Conservation (phyloP, 2,888 invertebrate species). For the Cartodere bifasciata region DNA sequence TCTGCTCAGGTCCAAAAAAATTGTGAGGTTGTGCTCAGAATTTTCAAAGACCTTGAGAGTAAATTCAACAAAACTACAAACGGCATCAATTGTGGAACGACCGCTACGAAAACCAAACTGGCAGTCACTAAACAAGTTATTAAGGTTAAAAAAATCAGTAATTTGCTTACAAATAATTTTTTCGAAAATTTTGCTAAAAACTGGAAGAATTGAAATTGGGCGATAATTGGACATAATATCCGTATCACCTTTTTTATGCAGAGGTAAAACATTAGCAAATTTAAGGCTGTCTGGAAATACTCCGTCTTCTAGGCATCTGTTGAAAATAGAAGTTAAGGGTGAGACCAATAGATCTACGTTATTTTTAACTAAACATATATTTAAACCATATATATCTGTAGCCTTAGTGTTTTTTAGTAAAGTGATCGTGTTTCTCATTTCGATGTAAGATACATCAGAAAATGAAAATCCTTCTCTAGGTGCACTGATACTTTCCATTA, state of each 20-base stretch:
- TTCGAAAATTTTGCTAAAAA: conserved; percentile 8
- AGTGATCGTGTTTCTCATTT: too few species aligned
- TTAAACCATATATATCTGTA: too few species aligned
- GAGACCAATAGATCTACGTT: too few species aligned
- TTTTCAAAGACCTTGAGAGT: conserved; percentile 3
- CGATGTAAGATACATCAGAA: too few species aligned
- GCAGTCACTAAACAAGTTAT: conserved; percentile 1
- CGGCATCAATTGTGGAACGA: conserved; percentile 5
- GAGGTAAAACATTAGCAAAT: conserved; percentile 6
- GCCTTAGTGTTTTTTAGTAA: too few species aligned
- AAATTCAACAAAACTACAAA: conserved; percentile 3
- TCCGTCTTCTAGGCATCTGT: conserved; percentile 3
- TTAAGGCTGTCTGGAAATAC: conserved; percentile 9
- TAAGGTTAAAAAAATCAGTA: conserved; percentile 7
- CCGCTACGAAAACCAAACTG: conserved; percentile 4
- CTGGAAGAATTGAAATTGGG: conserved; percentile 4
- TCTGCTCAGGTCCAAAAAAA: conserved; percentile 7
- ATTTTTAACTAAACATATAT: too few species aligned
- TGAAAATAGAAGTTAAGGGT: conserved; percentile 5
- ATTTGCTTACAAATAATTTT: conserved; percentile 6
- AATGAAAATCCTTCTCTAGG: too few species aligned
- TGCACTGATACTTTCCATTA: too few species aligned
- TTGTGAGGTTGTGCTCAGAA: conserved; percentile 2
- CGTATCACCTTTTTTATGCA: conserved; percentile 6
- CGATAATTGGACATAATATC: conserved; percentile 4